Evolutionary conservation across 2,113 vertebrate species (phyloP).

Genomic region (Equus przewalskii): DNA sequence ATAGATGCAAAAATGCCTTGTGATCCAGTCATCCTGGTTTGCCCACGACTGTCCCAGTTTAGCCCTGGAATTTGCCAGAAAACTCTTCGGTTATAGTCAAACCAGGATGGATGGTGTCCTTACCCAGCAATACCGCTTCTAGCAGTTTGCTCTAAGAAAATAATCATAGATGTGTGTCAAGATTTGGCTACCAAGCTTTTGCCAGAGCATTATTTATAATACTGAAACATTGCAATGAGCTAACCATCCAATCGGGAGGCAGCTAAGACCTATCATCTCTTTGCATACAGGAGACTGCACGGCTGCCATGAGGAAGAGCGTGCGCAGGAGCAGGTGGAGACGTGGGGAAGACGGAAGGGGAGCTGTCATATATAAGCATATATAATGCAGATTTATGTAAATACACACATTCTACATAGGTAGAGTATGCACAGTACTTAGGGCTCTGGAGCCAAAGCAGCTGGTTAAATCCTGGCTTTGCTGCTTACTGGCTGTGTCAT

Average conservation of each 20-base stretch:
- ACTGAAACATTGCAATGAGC: neutral
- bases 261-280: neutral
- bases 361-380: neutral
- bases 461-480: neutral
- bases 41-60: neutral
- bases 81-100: neutral
- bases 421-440: neutral
- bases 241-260: neutral
- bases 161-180: neutral
- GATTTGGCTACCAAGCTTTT: neutral
- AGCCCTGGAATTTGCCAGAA: neutral
- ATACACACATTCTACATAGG: neutral
- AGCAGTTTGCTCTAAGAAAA: neutral
- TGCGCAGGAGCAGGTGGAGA: neutral
- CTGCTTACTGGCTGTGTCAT: neutral
- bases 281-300: neutral
- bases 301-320: neutral
- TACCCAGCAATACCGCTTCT: too few species aligned
- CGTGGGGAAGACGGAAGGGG: neutral
- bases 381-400: neutral
- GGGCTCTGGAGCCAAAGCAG: neutral
- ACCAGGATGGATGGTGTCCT: accelerated
- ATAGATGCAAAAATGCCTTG: neutral
- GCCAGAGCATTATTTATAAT: neutral
- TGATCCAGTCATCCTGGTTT: neutral